Base-by-base conservation (phyloP, 1,140 invertebrate species). In the Triops cancriformis region DNA sequence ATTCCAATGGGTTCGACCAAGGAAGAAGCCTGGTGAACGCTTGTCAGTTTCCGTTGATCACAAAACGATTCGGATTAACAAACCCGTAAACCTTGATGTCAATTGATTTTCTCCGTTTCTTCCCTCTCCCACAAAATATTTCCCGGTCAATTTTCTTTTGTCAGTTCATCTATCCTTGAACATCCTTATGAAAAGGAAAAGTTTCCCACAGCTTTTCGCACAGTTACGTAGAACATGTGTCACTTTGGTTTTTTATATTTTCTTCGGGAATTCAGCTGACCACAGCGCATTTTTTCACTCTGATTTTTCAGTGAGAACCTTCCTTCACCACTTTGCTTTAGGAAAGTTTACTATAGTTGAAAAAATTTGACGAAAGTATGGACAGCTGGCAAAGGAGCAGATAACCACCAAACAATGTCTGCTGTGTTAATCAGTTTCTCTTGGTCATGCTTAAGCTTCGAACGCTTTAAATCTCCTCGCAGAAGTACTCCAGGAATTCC, bases 1-100 rank as follows among this genome's bases (percentile, higher is more conserved):
- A 83, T 95, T 94, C 85, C 92, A 94, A 81, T 94, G 94, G 90
- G 88, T 96, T 23, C 91, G 92, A 73, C 92, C 94, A 79, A 86
- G 93, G 73, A 90, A 91, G 14, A 91, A 92, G 64, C 88, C 94
- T 0, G 91, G 92, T 74, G 91, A 95, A 81, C 88, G 93, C 83
- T 87, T 94, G 76, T 87, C 89, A 78, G 90, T 94, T 1, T 74
- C 90, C 77, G 51, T 77, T 79, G 92, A 94, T 79, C 91, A 90
- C 51, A 93, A 92, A 77, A 93, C 91, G 64, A 92, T 92, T 27
- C 88, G 93, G 83, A 91, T 95, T 78, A 91, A 92, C 81, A 92
- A 94, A 85, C 90, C 91, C 82, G 93, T 94, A 86, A 37, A 7
- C 31, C 31, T 37, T 37, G 7, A 37, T 88, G 88, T 87, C 43